Evolutionary conservation across 2,113 vertebrate species (phyloP).

Genomic region (Chaenogobius annularis): DNA sequence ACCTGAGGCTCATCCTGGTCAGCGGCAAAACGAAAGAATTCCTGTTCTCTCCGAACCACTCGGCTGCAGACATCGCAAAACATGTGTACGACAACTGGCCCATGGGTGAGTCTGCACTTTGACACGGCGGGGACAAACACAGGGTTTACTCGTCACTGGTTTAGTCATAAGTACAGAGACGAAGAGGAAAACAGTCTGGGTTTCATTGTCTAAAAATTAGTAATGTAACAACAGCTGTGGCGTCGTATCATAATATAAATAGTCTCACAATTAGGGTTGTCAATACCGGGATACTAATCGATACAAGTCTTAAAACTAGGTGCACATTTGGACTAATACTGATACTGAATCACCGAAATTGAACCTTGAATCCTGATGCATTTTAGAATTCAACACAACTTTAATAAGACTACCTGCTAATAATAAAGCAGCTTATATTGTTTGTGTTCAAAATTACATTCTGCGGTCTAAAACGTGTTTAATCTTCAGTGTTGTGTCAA

Average conservation of each 20-base stretch:
- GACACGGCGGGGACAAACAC: not conserved
- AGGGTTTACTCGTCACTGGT: not conserved
- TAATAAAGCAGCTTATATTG: too few relatives aligned
- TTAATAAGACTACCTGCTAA: too few relatives aligned
- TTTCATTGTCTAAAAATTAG: not conserved
- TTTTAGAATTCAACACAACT: too few relatives aligned
- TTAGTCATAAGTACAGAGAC: not conserved
- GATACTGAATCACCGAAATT: too few relatives aligned
- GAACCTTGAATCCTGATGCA: too few relatives aligned
- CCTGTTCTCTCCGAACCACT: slow-evolving; percentile 94
- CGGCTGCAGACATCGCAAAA: slow-evolving; percentile 95
- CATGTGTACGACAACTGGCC: slow-evolving; percentile 99
- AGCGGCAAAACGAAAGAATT: slow-evolving; percentile 99
- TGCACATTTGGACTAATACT: too few relatives aligned
- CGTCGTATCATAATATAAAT: not conserved
- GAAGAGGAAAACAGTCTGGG: not conserved
- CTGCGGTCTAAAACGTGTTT: too few relatives aligned
- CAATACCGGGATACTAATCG: too few relatives aligned
- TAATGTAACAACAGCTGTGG: not conserved
- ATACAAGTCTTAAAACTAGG: too few relatives aligned
- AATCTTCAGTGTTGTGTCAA: too few relatives aligned
- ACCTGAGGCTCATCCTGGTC: slow-evolving; percentile 95
- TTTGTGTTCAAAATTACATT: too few relatives aligned
- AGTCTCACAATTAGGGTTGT: too few relatives aligned
- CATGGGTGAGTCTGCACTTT: slow-evolving; percentile 85